phyloP scores from a whole-genome alignment of 2,113 vertebrate genomes.

The Plecturocebus donacophilus region DNA sequence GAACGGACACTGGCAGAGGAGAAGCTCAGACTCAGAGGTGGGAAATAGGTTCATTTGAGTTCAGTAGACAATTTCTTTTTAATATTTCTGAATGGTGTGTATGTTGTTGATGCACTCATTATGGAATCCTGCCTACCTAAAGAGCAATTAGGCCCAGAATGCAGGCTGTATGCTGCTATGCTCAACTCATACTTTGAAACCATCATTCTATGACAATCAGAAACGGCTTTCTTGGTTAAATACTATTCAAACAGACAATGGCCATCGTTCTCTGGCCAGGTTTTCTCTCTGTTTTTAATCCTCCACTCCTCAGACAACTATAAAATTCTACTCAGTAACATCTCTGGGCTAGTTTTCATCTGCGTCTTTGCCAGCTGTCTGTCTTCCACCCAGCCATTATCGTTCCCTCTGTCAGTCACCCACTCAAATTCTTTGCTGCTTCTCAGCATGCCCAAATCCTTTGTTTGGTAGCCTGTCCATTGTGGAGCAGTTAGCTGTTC shows the following conservation, averaged over 20 bases:
- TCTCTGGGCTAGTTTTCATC: background rate
- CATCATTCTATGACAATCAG: background rate
- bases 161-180: fast-evolving
- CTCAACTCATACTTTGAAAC: background rate
- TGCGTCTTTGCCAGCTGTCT: background rate
- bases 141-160: background rate
- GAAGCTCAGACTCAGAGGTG: background rate
- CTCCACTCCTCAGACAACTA: background rate
- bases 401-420: background rate
- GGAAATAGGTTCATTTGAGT: background rate
- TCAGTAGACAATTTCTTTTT: background rate
- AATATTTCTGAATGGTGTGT: background rate
- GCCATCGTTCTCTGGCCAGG: background rate
- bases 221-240: background rate
- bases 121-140: background rate
- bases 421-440: slow-evolving; percentile 41
- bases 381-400: slow-evolving; percentile 24
- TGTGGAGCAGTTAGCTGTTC: background rate
- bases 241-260: background rate
- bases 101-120: background rate
- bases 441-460: background rate
- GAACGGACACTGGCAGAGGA: background rate
- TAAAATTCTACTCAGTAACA: background rate
- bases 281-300: background rate
- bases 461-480: background rate